Base-by-base conservation (phyloP, 2,797 vertebrate genomes). In the Otus scops region DNA sequence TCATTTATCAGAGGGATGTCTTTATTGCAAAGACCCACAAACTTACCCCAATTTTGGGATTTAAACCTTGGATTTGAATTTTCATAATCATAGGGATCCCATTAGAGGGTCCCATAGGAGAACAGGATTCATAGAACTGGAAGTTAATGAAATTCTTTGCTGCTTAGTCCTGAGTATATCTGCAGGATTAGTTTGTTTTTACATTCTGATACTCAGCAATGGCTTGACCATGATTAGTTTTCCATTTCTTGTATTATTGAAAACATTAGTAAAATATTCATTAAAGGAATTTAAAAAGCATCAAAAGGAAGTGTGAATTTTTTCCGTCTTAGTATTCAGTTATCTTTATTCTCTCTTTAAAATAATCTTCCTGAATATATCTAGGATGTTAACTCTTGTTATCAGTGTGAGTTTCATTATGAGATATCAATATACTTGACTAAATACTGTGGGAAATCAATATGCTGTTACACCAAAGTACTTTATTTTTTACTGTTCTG, bases 391-490 rank as follows among this genome's bases (percentile, higher is more conserved):
- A 65, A 38, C 23, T 57, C 45, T 70, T 74, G 23, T 60, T 56
- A 81, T 19, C 9, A 70, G 38, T 2, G 5, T 80, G 38, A 50
- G 36, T 78, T 91, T 94, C 21, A 47, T 94, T 82, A 69, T 61
- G 64, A 74, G n/a, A n/a, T 90, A 79, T 95, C 34, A 17, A 88
- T 89, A 65, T 48, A 41, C 14, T 36, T 94, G 85, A 39, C 26
- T 88, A 92, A 95, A 75, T 94, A 80, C 45, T 68, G 6, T 47
- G 47, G 45, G 60, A 86, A 96, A 94, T 95, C 91, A 94, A 85
- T 93, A 84, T 78, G 32, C 12, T 39, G 10, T 67, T 94, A 88
- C 22, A 92, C 17, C 13, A 30, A 50, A 92, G 28, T 83, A 39
- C 24, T 92, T 93, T 13, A 59, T 32, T 86, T 93, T 93, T 93